Evolutionary conservation across 1,140 invertebrate genomes (phyloP).

Genomic region (Pseudomyrmex concolor): DNA sequence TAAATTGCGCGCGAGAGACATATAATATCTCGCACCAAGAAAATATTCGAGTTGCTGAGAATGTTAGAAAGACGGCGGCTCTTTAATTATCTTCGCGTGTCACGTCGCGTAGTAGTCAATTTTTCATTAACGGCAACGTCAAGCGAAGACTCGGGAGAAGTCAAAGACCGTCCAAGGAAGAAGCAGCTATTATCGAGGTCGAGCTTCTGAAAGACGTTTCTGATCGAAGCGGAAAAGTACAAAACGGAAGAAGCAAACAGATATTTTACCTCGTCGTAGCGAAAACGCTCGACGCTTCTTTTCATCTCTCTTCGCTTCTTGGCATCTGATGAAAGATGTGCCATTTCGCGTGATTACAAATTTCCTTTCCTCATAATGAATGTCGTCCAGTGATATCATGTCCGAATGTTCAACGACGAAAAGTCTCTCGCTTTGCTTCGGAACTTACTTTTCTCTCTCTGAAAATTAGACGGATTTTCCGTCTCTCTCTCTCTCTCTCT

Average conservation of each 20-base stretch:
- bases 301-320: slow-evolving; percentile 7
- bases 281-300: slow-evolving; percentile 20
- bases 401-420: slow-evolving; percentile 3
- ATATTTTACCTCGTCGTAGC: slow-evolving; percentile 38
- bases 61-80: background rate
- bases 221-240: slow-evolving; percentile 23
- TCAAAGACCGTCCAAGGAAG: slow-evolving; percentile 29
- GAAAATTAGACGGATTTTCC: background rate
- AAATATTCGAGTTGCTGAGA: background rate
- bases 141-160: slow-evolving; percentile 1
- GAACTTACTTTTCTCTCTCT: background rate
- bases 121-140: background rate
- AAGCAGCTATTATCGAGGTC: slow-evolving; percentile 28
- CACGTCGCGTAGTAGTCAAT: background rate
- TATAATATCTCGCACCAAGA: background rate
- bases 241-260: background rate
- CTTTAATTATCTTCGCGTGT: slow-evolving; percentile 17
- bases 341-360: slow-evolving; percentile 56
- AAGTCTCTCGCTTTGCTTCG: slow-evolving; percentile 5
- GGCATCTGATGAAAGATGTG: background rate
- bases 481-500: background rate
- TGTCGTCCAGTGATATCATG: slow-evolving; percentile 15
- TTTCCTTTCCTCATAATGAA: slow-evolving; percentile 37
- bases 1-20: background rate
- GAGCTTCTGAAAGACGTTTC: background rate